Evolutionary conservation across 2,888 invertebrate species (phyloP).

Genomic region (Hydroisotoma schaefferi): DNA sequence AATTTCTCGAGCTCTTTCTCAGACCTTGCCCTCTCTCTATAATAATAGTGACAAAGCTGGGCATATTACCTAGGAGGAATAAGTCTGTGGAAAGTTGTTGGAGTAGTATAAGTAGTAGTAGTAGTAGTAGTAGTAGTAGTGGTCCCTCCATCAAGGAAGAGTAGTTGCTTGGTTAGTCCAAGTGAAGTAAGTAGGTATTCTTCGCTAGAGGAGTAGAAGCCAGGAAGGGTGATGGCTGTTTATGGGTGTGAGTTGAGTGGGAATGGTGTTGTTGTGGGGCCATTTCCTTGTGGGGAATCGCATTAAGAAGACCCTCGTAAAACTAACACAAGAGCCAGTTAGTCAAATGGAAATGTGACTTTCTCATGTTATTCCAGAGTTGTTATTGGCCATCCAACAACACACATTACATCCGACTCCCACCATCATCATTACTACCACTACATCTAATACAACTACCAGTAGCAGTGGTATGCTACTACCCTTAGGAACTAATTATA

Average conservation of each 20-base stretch:
- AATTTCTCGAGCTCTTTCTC: slow-evolving; percentile 1
- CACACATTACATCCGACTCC: slow-evolving; percentile 9
- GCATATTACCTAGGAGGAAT: too few species aligned
- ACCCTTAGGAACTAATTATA: not conserved
- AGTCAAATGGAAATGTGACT: slow-evolving; percentile 7
- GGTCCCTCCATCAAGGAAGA: too few species aligned
- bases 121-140: not conserved
- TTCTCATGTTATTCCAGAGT: slow-evolving; percentile 4
- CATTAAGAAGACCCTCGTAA: slow-evolving; percentile 4
- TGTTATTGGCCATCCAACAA: slow-evolving; percentile 14
- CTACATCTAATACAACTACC: not conserved
- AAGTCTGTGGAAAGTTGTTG: too few species aligned
- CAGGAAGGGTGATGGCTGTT: not conserved
- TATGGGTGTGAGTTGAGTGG: slow-evolving; percentile 7
- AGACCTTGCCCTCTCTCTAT: not conserved
- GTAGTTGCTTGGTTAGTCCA: not conserved
- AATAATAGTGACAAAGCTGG: too few species aligned
- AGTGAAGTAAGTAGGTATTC: not conserved
- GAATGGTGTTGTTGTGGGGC: slow-evolving; percentile 7
- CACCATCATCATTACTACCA: slow-evolving; percentile 1
- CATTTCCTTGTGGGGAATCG: not conserved
- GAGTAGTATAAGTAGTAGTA: not conserved
- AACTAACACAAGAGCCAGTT: slow-evolving; percentile 7
- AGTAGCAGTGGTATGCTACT: not conserved
- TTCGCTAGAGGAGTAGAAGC: not conserved